Evolutionary conservation across 2,113 vertebrate genomes (phyloP).

Genomic region (Ivindomyrus marchei): DNA sequence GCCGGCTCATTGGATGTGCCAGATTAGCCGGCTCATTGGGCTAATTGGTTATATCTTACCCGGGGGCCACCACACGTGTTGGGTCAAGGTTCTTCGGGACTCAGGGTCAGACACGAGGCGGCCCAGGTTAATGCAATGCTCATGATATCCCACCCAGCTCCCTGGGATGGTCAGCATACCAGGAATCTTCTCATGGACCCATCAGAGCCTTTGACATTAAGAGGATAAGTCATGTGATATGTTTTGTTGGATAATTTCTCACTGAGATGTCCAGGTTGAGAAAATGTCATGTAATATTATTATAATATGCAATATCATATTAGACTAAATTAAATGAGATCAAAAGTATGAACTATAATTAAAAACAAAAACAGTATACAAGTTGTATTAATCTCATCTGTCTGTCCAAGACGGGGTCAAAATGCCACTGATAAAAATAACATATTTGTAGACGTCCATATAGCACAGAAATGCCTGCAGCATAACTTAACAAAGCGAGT

Average conservation of each 20-base stretch:
- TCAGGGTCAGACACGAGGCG: not conserved
- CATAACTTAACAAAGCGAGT: not conserved
- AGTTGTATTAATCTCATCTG: not conserved
- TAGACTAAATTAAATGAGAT: not conserved
- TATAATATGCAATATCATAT: not conserved
- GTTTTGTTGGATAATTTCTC: not conserved
- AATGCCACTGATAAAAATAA: not conserved
- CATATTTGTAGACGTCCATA: not conserved
- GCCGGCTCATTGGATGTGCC: not conserved
- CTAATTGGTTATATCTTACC: conserved; percentile 10
- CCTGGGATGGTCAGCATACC: not conserved
- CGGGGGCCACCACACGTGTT: conserved; percentile 12
- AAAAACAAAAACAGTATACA: not conserved
- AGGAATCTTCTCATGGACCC: not conserved
- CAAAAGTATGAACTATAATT: not conserved
- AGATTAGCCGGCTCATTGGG: not conserved
- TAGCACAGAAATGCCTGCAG: not conserved
- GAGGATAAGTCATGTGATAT: not conserved
- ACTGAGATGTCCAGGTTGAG: not conserved
- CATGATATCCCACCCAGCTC: not conserved
- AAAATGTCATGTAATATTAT: not conserved
- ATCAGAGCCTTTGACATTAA: not conserved
- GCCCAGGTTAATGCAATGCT: conserved; percentile 10
- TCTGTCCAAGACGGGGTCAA: not conserved
- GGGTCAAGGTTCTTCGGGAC: not conserved